Percentiles rank a stretch among this genome's conserved stretches.
Conservation (phyloP, 2,113 vertebrate species). For the Notothenia rossii region DNA sequence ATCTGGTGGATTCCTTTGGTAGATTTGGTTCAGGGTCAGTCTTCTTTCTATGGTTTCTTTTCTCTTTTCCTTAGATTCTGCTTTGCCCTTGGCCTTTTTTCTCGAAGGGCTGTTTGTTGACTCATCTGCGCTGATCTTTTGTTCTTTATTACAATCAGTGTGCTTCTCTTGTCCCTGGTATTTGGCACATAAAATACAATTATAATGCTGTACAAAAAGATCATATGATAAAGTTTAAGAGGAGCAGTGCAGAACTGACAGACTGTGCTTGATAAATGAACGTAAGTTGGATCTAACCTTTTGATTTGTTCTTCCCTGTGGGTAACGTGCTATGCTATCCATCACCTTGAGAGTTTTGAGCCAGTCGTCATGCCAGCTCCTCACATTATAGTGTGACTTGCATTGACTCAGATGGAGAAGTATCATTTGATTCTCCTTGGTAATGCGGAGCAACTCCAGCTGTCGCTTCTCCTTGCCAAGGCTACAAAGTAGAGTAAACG, state of each 20-base stretch:
- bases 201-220: neutral
- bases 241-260: neutral
- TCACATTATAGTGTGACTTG: constrained; percentile 71
- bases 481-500: constrained; percentile 56
- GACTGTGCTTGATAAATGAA: neutral
- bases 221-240: neutral
- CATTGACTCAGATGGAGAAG: constrained; percentile 75
- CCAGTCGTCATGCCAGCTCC: constrained; percentile 82
- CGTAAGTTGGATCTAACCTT: constrained; percentile 59
- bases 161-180: constrained; percentile 29
- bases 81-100: neutral
- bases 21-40: neutral
- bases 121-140: constrained; percentile 1
- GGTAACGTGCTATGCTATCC: constrained; percentile 72
- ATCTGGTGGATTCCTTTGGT: constrained; percentile 1
- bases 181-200: constrained; percentile 10
- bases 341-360: constrained; percentile 69
- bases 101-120: neutral
- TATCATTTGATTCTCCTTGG: constrained; percentile 77
- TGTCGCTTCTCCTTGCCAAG: constrained; percentile 76
- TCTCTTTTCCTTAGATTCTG: neutral
- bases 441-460: constrained; percentile 73
- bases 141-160: constrained; percentile 2
- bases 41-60: neutral
- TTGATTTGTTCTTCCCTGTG: constrained; percentile 41